phyloP scores from a whole-genome alignment of 2,888 invertebrate species.

The Epistrophe eligans region DNA sequence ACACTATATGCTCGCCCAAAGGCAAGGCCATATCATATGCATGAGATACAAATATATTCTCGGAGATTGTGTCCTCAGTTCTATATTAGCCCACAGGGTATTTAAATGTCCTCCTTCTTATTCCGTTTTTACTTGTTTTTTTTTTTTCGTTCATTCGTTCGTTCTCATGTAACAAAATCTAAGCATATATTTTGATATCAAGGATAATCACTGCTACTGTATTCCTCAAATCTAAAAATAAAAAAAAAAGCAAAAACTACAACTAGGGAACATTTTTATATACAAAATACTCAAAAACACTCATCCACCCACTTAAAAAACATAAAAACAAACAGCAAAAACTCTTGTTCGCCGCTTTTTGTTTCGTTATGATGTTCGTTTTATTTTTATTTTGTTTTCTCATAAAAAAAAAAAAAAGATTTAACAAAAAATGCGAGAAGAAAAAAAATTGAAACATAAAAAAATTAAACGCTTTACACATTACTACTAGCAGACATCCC shows the following conservation, averaged over 20 bases:
- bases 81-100: slow-evolving; percentile 54
- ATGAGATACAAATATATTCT: slow-evolving; percentile 42
- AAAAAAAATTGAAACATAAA: slow-evolving; percentile 59
- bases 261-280: slow-evolving; percentile 37
- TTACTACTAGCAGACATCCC: slow-evolving; percentile 76
- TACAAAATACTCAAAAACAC: slow-evolving; percentile 67
- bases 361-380: slow-evolving; percentile 70
- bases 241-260: not conserved
- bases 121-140: slow-evolving; percentile 23
- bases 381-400: slow-evolving; percentile 78
- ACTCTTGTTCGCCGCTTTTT: slow-evolving; percentile 73
- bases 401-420: slow-evolving; percentile 61
- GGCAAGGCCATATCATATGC: slow-evolving; percentile 50
- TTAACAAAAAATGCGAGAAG: slow-evolving; percentile 70
- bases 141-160: not conserved
- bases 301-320: slow-evolving; percentile 61
- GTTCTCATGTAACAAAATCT: slow-evolving; percentile 52
- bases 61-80: slow-evolving; percentile 46
- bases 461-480: slow-evolving; percentile 74
- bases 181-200: slow-evolving; percentile 50
- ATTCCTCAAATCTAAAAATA: slow-evolving; percentile 16
- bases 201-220: slow-evolving; percentile 58
- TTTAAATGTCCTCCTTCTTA: slow-evolving; percentile 47
- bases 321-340: slow-evolving; percentile 69
- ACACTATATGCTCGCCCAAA: slow-evolving; percentile 23